Base-by-base conservation (phyloP, 2,113 vertebrate genomes). In the Tursiops truncatus region DNA sequence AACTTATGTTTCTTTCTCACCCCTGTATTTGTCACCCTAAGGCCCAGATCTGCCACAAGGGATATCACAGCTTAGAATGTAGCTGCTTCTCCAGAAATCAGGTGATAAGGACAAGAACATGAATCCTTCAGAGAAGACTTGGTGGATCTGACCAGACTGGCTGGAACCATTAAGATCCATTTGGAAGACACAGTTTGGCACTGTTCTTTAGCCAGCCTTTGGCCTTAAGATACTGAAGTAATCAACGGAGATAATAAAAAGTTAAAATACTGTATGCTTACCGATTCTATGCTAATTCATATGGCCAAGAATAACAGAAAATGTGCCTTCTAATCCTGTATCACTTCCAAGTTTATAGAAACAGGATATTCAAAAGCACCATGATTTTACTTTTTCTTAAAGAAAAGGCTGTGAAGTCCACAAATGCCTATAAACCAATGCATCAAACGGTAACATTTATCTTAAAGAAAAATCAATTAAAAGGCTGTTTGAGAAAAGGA, bases 401-500 rank as follows among this genome's bases (percentile, higher is more conserved):
- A 89, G 33, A 77, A 44, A 89, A 26, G 53, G 71, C 15, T 2
- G 65, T 84, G 41, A 97, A 95, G 9, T 81, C 7, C 50, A 92
- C 5, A 21, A 81, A 93, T 80, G 33, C 20, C 96, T 93, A 65
- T 31, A 80, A 87, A 44, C 38, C 73, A 92, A 56, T 33, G 41
- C n/a, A 83, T 67, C 65, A 41, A 96, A 77, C 47, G 38, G 33
- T 21, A 89, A 89, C 2, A 76, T 36, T 86, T 79, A 79, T 80
- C 58, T 79, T 84, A 74, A 68, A 56, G 21, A 80, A 96, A 86
- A 93, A 41, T 60, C 62, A 58, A 50, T 33, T 56, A 63, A 62
- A 86, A 97, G 47, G 47, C 74, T 28, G 68, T 31, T 53, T 95
- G 47, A 92, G 44, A 95, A 95, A 28, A 91, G 33, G n/a, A 85